Evolutionary conservation across 1,140 invertebrate genomes (phyloP).

Genomic region (Trissolcus basalis): DNA sequence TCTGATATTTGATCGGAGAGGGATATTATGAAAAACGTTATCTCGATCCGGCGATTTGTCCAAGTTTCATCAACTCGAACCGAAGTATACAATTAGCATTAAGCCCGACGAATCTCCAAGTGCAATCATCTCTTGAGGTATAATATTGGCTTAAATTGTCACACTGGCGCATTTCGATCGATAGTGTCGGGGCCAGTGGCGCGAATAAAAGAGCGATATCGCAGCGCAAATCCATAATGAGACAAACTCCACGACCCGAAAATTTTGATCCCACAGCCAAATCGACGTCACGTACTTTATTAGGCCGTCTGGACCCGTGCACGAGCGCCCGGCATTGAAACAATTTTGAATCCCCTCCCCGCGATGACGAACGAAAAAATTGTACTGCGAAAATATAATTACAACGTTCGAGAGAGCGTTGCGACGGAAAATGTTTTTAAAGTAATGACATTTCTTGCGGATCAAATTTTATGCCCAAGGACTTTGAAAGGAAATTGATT

Average conservation of each 20-base stretch:
- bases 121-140: conserved; percentile 19
- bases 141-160: conserved; percentile 30
- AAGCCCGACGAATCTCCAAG: conserved; percentile 6
- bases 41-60: too few relatives aligned
- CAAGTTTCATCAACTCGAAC: not conserved
- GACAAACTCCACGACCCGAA: not conserved
- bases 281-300: conserved; percentile 8
- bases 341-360: not conserved
- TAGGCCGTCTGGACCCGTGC: not conserved
- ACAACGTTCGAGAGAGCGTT: not conserved
- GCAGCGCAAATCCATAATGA: not conserved
- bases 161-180: conserved; percentile 33
- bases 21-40: too few relatives aligned
- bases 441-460: conserved; percentile 2
- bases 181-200: conserved; percentile 9
- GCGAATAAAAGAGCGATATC: conserved; percentile 10
- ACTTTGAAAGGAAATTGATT: conserved; percentile 18
- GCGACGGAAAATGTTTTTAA: conserved; percentile 4
- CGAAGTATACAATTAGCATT: conserved; percentile 21
- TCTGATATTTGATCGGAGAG: too few relatives aligned
- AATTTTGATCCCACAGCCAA: not conserved
- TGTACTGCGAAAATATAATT: not conserved
- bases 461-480: conserved; percentile 17
- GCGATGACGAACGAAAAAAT: not conserved
- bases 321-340: not conserved